A percentile compares a stretch with the other conserved stretches of the same genome.
Evolutionary conservation across 2,888 invertebrate genomes (phyloP).

Genomic region (Bhutanitis thaidina): DNA sequence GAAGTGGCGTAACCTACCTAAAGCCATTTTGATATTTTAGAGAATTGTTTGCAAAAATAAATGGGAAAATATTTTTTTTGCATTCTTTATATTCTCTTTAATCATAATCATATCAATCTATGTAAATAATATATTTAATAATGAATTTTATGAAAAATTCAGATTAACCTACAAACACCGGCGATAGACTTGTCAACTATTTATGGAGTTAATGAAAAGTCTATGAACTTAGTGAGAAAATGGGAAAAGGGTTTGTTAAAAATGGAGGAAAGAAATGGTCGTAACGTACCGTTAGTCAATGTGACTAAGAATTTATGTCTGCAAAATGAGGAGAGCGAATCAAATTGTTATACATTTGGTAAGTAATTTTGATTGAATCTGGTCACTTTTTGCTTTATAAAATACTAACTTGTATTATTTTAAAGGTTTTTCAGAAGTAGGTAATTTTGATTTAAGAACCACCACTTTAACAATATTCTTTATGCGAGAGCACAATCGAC

Average conservation of each 20-base stretch:
- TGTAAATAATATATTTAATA: not conserved
- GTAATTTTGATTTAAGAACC: constrained; percentile 52
- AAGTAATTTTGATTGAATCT: constrained; percentile 23
- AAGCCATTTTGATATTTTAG: too few relatives aligned
- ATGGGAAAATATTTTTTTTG: too few relatives aligned
- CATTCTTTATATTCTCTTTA: too few relatives aligned
- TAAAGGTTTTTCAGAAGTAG: constrained; percentile 34
- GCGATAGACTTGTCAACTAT: constrained; percentile 55
- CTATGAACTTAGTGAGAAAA: constrained; percentile 40
- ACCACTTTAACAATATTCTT: constrained; percentile 55
- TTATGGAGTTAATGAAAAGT: constrained; percentile 51
- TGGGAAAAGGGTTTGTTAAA: constrained; percentile 47
- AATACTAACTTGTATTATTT: not conserved
- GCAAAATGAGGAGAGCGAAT: constrained; percentile 41
- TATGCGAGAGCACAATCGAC: constrained; percentile 58
- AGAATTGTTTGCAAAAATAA: too few relatives aligned
- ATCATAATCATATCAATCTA: too few relatives aligned
- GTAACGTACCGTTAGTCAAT: constrained; percentile 40
- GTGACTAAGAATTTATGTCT: constrained; percentile 37
- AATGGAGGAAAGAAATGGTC: constrained; percentile 40
- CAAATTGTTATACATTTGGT: constrained; percentile 57
- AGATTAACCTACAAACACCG: constrained; percentile 64
- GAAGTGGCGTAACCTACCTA: too few relatives aligned
- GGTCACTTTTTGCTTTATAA: not conserved
- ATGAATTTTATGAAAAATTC: constrained; percentile 10